phyloP scores from a whole-genome alignment of 2,888 invertebrate species.

The Plagiodera versicolora region DNA sequence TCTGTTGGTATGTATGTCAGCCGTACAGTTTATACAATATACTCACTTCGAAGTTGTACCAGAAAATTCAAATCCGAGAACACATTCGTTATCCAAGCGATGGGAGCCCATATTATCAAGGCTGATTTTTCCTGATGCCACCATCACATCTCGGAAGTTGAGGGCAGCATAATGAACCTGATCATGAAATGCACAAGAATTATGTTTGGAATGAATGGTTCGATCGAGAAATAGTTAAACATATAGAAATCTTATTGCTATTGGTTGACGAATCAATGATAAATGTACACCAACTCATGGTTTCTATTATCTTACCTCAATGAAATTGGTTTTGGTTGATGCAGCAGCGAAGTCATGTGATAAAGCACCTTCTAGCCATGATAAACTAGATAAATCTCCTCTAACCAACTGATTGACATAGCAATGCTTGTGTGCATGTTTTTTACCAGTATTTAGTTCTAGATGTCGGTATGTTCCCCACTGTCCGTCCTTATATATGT shows the following conservation, averaged over 20 bases:
- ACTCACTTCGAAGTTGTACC: background rate
- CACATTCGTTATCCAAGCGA: background rate
- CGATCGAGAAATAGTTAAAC: too few species aligned
- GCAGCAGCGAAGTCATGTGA: too few species aligned
- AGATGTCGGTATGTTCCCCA: constrained; percentile 78
- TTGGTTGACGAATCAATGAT: too few species aligned
- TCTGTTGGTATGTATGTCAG: too few species aligned
- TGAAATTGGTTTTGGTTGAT: too few species aligned
- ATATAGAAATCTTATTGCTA: too few species aligned
- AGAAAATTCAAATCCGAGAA: background rate
- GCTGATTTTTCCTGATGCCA: constrained; percentile 9
- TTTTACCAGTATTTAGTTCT: constrained; percentile 57
- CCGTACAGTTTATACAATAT: too few species aligned
- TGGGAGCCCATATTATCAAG: background rate
- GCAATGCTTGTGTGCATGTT: constrained; percentile 62
- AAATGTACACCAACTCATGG: too few species aligned
- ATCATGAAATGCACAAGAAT: too few species aligned
- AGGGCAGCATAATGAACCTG: constrained; percentile 16
- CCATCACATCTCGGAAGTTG: constrained; percentile 25
- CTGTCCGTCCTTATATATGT: constrained; percentile 66
- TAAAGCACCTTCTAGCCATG: background rate
- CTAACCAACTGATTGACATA: constrained; percentile 77
- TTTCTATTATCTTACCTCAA: too few species aligned
- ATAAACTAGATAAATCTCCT: constrained; percentile 83
- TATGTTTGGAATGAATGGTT: too few species aligned